phyloP scores from a whole-genome alignment of 2,113 vertebrate species.

The Coryphaenoides rupestris region DNA sequence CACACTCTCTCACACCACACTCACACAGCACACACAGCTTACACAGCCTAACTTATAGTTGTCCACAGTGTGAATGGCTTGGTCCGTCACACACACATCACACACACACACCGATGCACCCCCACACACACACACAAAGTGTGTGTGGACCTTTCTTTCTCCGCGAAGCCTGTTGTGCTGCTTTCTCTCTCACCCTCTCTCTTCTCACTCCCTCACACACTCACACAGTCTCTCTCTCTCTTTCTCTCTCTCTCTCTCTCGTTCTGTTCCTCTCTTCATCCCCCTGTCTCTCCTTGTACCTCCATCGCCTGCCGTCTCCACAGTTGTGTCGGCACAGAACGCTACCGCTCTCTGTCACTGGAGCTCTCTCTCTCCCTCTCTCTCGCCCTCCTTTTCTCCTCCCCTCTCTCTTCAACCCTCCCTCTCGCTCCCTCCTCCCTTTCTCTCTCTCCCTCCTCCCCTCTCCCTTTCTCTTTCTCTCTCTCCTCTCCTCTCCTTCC shows the following conservation, averaged over 20 bases:
- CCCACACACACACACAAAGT: too few relatives aligned
- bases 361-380: conserved; percentile 11
- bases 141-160: too few relatives aligned
- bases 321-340: conserved; percentile 37
- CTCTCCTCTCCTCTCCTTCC: conserved; percentile 4
- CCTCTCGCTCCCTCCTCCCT: conserved; percentile 8
- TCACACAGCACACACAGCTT: too few relatives aligned
- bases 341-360: conserved; percentile 45
- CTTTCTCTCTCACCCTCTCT: conserved; percentile 20
- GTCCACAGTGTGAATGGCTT: too few relatives aligned
- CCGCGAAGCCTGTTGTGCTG: too few relatives aligned
- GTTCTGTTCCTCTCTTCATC: conserved; percentile 22
- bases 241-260: conserved; percentile 17
- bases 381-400: conserved; percentile 5
- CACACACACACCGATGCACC: too few relatives aligned
- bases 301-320: conserved; percentile 11
- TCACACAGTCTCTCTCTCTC: conserved; percentile 16
- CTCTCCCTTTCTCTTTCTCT: conserved; percentile 7
- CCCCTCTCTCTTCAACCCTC: not conserved
- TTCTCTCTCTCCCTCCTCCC: conserved; percentile 7
- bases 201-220: conserved; percentile 19
- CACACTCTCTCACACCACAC: too few relatives aligned
- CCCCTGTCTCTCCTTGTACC: conserved; percentile 38
- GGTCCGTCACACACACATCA: too few relatives aligned
- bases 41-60: too few relatives aligned